Conservation (phyloP, 2,113 vertebrate species). For the Peromyscus californicus region DNA sequence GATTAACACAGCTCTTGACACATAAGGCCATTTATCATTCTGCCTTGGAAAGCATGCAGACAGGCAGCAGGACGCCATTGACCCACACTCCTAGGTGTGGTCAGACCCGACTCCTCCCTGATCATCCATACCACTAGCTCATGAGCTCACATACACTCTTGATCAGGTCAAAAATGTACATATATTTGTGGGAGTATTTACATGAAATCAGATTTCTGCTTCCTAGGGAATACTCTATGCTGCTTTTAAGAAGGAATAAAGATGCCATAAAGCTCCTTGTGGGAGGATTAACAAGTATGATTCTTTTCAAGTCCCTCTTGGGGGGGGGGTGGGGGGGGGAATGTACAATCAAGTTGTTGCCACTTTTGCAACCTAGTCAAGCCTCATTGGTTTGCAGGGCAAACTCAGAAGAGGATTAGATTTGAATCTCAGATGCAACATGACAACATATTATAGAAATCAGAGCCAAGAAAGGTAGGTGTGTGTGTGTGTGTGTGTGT, state of each 20-base stretch:
- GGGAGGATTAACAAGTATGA: conserved; percentile 60
- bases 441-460: not conserved
- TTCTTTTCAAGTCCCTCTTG: conserved; percentile 61
- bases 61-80: accelerated
- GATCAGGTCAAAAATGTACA: not conserved
- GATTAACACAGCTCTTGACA: not conserved
- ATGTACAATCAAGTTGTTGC: conserved; percentile 26
- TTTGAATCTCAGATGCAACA: not conserved
- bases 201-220: conserved; percentile 12
- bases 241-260: conserved; percentile 48
- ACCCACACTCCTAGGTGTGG: accelerated
- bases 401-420: conserved; percentile 44
- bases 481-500: not conserved
- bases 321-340: not conserved
- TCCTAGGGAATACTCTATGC: not conserved
- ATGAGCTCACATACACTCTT: accelerated
- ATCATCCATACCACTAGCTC: accelerated
- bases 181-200: not conserved
- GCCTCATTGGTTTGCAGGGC: conserved; percentile 26
- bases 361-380: not conserved
- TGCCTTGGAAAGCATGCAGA: not conserved
- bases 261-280: conserved; percentile 38
- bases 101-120: too few relatives aligned
- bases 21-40: not conserved
- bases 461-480: not conserved